Evolutionary conservation across 2,797 vertebrate species (phyloP).

Genomic region (Xenopus petersii): DNA sequence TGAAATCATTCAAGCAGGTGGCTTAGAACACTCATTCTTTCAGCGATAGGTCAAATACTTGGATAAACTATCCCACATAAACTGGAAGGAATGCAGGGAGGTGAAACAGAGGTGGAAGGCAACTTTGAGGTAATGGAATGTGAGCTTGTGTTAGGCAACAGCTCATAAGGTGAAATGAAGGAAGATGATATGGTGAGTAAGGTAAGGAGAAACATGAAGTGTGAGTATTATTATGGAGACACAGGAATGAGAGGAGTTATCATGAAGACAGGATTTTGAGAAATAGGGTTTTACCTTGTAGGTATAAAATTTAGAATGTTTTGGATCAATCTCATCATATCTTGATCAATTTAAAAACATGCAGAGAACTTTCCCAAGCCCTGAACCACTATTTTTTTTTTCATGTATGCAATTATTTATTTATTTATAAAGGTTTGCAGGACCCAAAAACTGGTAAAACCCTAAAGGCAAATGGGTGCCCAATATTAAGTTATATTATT

Average conservation of each 20-base stretch:
- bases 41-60: slow-evolving; percentile 19
- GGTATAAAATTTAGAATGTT: not conserved
- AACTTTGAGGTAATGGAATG: slow-evolving; percentile 44
- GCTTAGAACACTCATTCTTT: slow-evolving; percentile 15
- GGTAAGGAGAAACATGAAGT: slow-evolving; percentile 21
- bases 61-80: slow-evolving; percentile 21
- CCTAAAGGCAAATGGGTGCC: too few species aligned
- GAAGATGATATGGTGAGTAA: slow-evolving; percentile 30
- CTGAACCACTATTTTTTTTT: too few species aligned
- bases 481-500: too few species aligned
- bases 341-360: too few species aligned
- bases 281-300: slow-evolving; percentile 23
- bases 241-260: slow-evolving; percentile 16
- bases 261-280: slow-evolving; percentile 12
- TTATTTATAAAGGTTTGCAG: too few species aligned
- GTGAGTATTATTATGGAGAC: slow-evolving; percentile 21
- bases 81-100: slow-evolving; percentile 43
- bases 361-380: too few species aligned
- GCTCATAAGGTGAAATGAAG: slow-evolving; percentile 30
- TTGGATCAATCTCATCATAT: not conserved
- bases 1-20: slow-evolving; percentile 18
- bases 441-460: too few species aligned
- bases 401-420: too few species aligned
- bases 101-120: slow-evolving; percentile 40
- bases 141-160: slow-evolving; percentile 27